These are phyloP conservation scores for Herpetotheres cachinnans DNA, from an alignment of 2,113 vertebrate genomes.

Conservation along the genomic window DNA sequence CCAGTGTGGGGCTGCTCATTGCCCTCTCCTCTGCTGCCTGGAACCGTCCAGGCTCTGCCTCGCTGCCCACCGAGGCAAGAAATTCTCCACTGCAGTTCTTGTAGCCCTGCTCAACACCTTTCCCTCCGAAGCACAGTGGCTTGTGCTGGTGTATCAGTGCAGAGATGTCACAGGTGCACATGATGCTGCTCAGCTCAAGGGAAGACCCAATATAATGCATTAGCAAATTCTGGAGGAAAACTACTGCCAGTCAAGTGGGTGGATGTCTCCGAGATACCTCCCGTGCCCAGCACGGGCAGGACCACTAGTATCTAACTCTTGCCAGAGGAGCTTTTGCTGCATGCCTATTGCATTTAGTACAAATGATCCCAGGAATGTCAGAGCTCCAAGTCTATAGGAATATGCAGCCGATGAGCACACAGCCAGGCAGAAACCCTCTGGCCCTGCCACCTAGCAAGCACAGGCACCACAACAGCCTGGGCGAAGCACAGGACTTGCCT, in stretches of 20 bases:
- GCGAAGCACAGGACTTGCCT: background rate
- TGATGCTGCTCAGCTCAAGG: accelerated
- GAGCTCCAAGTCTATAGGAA: background rate
- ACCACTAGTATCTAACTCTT: background rate
- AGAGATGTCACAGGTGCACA: background rate
- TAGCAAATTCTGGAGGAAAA: background rate
- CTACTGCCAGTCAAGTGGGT: background rate
- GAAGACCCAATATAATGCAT: background rate
- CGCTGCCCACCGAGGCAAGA: accelerated
- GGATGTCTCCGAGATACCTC: background rate
- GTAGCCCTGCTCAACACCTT: background rate
- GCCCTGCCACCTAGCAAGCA: background rate
- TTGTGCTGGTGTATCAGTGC: accelerated
- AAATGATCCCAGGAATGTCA: background rate
- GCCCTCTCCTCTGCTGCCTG: background rate
- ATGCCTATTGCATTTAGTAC: background rate
- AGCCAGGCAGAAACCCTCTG: background rate
- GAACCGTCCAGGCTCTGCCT: background rate
- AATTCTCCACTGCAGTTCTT: too few relatives aligned
- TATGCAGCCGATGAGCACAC: accelerated
- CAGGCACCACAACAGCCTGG: accelerated
- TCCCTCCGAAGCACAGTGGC: accelerated
- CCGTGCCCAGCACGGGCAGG: background rate
- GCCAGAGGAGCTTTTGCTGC: background rate
- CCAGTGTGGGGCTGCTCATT: accelerated